phyloP scores from a whole-genome alignment of 2,113 vertebrate genomes.

The Megalops atlanticus region DNA sequence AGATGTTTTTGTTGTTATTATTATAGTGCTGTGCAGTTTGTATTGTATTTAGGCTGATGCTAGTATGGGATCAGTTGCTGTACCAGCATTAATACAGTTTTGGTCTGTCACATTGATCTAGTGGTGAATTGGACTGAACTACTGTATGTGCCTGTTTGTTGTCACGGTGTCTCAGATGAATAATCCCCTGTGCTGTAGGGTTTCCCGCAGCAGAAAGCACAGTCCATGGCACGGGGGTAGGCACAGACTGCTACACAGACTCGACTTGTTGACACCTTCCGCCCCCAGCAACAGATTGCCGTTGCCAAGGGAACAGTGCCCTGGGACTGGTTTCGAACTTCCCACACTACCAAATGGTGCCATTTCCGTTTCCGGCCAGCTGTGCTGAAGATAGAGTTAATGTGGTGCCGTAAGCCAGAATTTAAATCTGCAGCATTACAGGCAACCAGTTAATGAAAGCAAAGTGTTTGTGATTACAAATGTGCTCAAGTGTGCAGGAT shows the following conservation, averaged over 20 bases:
- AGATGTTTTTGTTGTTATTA: no score
- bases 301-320: constrained; percentile 70
- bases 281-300: constrained; percentile 60
- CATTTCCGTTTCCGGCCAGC: constrained; percentile 40
- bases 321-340: constrained; percentile 63
- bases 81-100: neutral
- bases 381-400: neutral
- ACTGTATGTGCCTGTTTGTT: neutral
- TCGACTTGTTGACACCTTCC: neutral
- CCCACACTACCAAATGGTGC: constrained; percentile 65
- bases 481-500: no score
- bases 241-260: neutral
- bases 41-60: neutral
- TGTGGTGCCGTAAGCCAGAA: neutral
- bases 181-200: neutral
- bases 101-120: no score
- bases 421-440: no score
- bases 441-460: no score
- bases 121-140: neutral
- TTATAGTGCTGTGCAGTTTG: neutral
- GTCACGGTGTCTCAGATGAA: neutral
- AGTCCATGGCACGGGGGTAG: neutral
- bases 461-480: no score
- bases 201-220: neutral
- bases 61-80: neutral